phyloP scores from a whole-genome alignment of 2,888 invertebrate genomes.

The Buathra laborator region DNA sequence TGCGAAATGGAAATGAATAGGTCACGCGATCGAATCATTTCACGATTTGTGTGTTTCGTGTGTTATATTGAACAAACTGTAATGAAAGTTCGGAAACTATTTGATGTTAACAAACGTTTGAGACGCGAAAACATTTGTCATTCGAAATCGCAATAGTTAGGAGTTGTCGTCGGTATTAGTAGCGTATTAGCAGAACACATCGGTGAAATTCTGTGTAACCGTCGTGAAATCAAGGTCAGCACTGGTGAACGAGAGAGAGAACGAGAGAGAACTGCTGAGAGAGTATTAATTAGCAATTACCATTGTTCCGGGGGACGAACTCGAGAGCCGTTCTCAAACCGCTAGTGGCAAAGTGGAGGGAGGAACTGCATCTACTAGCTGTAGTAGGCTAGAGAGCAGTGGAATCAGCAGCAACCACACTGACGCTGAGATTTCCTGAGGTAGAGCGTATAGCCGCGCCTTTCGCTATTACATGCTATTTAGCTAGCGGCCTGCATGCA shows the following conservation, averaged over 20 bases:
- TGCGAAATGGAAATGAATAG: slow-evolving; percentile 70
- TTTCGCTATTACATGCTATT: slow-evolving; percentile 82
- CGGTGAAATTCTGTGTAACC: slow-evolving; percentile 38
- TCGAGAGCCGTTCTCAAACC: slow-evolving; percentile 25
- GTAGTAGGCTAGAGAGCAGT: slow-evolving; percentile 56
- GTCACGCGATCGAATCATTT: slow-evolving; percentile 75
- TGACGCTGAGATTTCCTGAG: slow-evolving; percentile 64
- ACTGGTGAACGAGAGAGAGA: slow-evolving; percentile 50
- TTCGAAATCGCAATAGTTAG: background rate
- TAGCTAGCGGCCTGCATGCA: slow-evolving; percentile 79
- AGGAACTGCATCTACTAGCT: slow-evolving; percentile 52
- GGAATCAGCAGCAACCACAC: slow-evolving; percentile 38
- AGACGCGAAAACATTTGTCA: background rate
- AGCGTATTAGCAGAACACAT: background rate
- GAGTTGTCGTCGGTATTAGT: slow-evolving; percentile 14
- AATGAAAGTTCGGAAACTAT: slow-evolving; percentile 30
- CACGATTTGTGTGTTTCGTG: slow-evolving; percentile 50
- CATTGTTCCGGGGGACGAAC: slow-evolving; percentile 71
- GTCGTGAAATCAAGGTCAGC: slow-evolving; percentile 61
- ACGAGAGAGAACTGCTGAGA: slow-evolving; percentile 50
- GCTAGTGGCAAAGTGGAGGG: slow-evolving; percentile 52
- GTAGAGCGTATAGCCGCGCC: slow-evolving; percentile 69
- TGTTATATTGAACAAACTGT: slow-evolving; percentile 10
- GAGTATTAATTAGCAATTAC: slow-evolving; percentile 72
- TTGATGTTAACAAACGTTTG: slow-evolving; percentile 2